These are phyloP conservation scores for Mola mola DNA, from an alignment of 2,113 vertebrate species.

Conservation along the genomic window DNA sequence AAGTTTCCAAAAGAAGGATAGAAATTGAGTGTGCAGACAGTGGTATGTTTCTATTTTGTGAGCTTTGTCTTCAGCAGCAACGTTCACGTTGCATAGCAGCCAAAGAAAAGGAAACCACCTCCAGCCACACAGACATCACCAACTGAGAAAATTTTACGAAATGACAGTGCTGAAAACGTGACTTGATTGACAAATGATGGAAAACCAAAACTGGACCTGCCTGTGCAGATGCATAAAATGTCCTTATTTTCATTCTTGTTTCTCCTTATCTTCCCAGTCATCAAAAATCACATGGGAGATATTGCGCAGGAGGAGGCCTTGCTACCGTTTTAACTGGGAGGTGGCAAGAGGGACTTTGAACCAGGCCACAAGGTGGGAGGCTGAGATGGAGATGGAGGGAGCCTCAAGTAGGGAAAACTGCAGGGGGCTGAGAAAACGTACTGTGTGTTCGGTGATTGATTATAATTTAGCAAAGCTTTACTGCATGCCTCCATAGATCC, in stretches of 20 bases:
- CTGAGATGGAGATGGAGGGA: conserved; percentile 14
- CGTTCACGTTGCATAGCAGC: background rate
- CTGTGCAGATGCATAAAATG: too few relatives aligned
- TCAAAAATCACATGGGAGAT: conserved; percentile 8
- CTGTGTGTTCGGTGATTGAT: conserved; percentile 34
- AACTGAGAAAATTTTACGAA: too few relatives aligned
- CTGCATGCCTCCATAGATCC: conserved; percentile 24
- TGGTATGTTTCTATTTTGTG: background rate
- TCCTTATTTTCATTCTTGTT: background rate
- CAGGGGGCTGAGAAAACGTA: conserved; percentile 11
- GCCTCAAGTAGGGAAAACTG: conserved; percentile 7
- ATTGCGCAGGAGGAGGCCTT: conserved; percentile 17
- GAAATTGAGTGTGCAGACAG: too few relatives aligned
- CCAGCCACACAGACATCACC: too few relatives aligned
- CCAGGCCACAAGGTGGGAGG: conserved; percentile 29
- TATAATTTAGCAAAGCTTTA: conserved; percentile 49
- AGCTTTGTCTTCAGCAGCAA: background rate
- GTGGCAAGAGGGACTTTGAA: conserved; percentile 16
- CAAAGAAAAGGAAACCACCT: background rate
- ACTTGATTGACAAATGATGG: conserved; percentile 13
- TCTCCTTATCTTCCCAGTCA: background rate
- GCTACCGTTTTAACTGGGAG: conserved; percentile 32
- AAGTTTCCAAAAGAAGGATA: too few relatives aligned
- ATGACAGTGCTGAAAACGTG: background rate
- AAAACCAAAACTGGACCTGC: background rate